Percentiles rank a stretch among this genome's conserved stretches.
Evolutionary conservation across 2,888 invertebrate species (phyloP).

Genomic region (Chrysodeixis includens): DNA sequence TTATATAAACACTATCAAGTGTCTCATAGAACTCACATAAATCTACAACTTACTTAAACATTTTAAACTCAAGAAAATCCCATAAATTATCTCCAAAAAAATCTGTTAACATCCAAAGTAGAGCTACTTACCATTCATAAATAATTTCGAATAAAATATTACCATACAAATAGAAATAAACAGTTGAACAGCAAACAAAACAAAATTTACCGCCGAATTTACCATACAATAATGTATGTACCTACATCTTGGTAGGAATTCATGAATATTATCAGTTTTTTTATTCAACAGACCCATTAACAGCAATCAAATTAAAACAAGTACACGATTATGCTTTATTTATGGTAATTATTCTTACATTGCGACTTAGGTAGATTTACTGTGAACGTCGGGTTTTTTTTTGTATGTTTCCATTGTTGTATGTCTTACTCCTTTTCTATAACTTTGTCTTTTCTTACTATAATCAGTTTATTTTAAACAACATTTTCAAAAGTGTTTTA

Average conservation of each 20-base stretch:
- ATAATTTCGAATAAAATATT: constrained; percentile 21
- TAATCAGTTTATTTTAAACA: no score
- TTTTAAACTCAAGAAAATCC: no score
- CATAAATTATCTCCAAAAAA: no score
- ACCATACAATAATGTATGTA: constrained; percentile 28
- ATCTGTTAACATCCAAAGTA: neutral
- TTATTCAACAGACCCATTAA: constrained; percentile 66
- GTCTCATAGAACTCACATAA: no score
- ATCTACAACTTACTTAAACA: no score
- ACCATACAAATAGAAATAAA: constrained; percentile 40
- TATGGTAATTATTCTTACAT: constrained; percentile 70
- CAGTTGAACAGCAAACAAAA: constrained; percentile 25
- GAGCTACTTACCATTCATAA: neutral
- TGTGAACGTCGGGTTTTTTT: constrained; percentile 66
- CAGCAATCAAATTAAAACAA: constrained; percentile 71
- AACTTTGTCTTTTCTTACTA: no score
- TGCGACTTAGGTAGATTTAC: constrained; percentile 69
- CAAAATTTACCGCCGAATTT: constrained; percentile 26
- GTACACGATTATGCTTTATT: constrained; percentile 71
- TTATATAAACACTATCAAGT: no score
- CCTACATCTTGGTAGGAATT: constrained; percentile 22
- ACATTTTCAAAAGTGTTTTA: no score
- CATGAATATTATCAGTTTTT: constrained; percentile 49
- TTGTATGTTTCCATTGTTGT: constrained; percentile 57
- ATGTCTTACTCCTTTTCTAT: neutral